Percentiles rank a stretch among this genome's conserved stretches.
Evolutionary conservation across 2,888 invertebrate species (phyloP).

Genomic region (Biston stratarius): DNA sequence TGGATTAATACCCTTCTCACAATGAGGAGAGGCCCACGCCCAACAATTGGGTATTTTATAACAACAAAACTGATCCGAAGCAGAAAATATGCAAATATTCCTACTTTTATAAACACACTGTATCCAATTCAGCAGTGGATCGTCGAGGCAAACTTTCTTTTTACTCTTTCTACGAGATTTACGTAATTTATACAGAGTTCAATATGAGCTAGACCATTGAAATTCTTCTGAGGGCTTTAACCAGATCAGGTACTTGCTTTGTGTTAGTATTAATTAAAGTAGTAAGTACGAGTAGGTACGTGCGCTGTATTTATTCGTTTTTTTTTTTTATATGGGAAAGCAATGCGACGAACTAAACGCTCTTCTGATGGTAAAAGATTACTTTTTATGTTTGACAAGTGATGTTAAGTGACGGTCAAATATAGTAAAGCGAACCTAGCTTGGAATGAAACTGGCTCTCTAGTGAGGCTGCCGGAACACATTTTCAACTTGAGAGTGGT

Average conservation of each 20-base stretch:
- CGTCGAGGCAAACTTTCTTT: conserved; percentile 23
- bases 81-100: background rate
- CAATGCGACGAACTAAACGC: no score
- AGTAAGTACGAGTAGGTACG: background rate
- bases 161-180: conserved; percentile 25
- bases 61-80: background rate
- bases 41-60: no score
- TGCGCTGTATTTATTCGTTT: background rate
- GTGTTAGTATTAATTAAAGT: background rate
- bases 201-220: conserved; percentile 13
- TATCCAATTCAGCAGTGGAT: conserved; percentile 18
- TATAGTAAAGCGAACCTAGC: no score
- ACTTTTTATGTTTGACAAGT: no score
- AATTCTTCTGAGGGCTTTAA: conserved; percentile 17
- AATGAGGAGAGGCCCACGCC: no score
- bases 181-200: conserved; percentile 29
- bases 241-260: background rate
- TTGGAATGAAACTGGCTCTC: no score
- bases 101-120: background rate
- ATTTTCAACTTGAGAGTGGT: no score
- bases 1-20: no score
- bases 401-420: no score
- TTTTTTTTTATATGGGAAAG: no score
- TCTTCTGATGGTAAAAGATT: no score
- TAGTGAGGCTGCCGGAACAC: no score